A percentile compares a stretch with the other conserved stretches of the same genome.
Evolutionary conservation across 2,888 invertebrate species (phyloP).

Genomic region (Platerodrilus igneus): DNA sequence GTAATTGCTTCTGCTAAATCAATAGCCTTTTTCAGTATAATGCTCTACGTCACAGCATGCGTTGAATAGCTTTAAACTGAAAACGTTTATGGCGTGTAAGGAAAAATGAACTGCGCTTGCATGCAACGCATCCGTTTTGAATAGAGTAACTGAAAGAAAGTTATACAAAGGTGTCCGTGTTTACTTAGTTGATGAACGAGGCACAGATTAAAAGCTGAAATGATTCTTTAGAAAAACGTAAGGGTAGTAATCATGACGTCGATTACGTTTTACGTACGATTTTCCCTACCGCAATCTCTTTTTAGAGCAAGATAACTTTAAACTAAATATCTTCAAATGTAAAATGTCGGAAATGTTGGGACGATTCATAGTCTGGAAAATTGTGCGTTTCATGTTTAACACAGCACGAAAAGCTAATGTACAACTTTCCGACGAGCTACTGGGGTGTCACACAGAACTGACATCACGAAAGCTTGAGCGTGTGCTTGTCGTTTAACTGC

Average conservation of each 20-base stretch:
- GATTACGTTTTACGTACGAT: too few species aligned
- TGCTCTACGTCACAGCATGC: conserved; percentile 13
- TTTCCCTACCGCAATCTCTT: too few species aligned
- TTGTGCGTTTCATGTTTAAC: conserved; percentile 6
- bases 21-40: conserved; percentile 18
- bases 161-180: conserved; percentile 31
- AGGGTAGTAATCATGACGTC: too few species aligned
- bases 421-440: conserved; percentile 21
- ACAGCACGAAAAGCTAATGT: conserved; percentile 16
- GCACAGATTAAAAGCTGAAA: conserved; percentile 33
- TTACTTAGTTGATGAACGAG: conserved; percentile 35
- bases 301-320: too few species aligned
- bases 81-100: conserved; percentile 7
- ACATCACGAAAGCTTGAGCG: conserved; percentile 27
- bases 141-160: conserved; percentile 26
- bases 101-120: conserved; percentile 17
- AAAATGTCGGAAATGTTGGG: too few species aligned
- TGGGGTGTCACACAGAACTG: conserved; percentile 28
- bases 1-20: conserved; percentile 28
- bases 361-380: too few species aligned
- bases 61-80: neutral
- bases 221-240: conserved; percentile 28
- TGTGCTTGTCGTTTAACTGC: conserved; percentile 15
- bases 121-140: conserved; percentile 20
- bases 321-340: too few species aligned